Evolutionary conservation across 2,888 invertebrate species (phyloP), one percentile per base, ranked within the genome.

Genomic region (Mesoligia furuncula): DNA sequence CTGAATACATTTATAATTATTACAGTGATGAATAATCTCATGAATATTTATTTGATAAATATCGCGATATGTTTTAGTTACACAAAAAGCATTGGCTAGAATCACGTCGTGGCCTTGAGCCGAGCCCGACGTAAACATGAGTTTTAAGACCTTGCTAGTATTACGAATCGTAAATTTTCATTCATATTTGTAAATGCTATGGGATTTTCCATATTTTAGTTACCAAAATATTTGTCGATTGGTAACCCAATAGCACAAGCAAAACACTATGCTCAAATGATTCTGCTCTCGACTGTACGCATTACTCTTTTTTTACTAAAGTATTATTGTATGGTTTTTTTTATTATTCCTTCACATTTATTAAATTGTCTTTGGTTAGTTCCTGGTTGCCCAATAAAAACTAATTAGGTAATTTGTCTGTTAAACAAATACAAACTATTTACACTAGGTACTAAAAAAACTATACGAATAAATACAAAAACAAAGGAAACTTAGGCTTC

Each of bases 31-130:
- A 77, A 64, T 71, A 73, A 71, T 81, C 45, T 70, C 31, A 77
- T 73, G 54, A 77, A 82, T 83, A 75, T 73, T 66, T 64, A 79
- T 83, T 71, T 65, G 42, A 71, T 77, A 62, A 67, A 67, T 70
- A 77, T 76, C 70, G 61, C 57, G 68, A 75, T 80, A 74, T 65
- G 89, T 89, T 90, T 90, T 91, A 89, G 89, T 83, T 91, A 80
- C 73, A 85, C 91, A 92, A 93, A 92, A 93, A 89, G 77, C 90
- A 90, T 92, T 90, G 24, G 42, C 45, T 67, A 86, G 90, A 73
- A 91, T 93, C 93, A 93, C 93, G 93, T 91, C 87, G 87, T 91
- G 92, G 89, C 95, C 95, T 94, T 95, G 94, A 91, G 93, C 91
- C 92, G 87, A 92, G 91, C 91, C 91, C 91, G 73, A 85, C 77